Conservation (phyloP, 2,797 vertebrate species). For the Galago senegalensis region DNA sequence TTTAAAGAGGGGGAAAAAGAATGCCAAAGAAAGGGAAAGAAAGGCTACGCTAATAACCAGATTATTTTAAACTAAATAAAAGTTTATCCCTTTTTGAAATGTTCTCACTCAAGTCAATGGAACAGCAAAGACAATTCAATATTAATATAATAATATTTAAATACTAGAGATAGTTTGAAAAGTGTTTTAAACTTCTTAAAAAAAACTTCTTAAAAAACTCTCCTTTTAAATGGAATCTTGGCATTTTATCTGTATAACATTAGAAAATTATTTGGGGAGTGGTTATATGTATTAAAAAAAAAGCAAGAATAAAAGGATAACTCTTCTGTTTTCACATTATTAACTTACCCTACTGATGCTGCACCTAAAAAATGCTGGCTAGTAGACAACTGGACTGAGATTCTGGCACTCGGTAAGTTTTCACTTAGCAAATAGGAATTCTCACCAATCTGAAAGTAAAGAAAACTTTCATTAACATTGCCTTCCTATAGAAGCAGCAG, state of each 20-base stretch:
- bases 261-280: slow-evolving; percentile 29
- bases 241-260: background rate
- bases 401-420: slow-evolving; percentile 76
- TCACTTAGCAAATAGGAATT: slow-evolving; percentile 62
- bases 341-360: slow-evolving; percentile 85
- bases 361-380: slow-evolving; percentile 53
- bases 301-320: slow-evolving; percentile 1
- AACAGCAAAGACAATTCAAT: background rate
- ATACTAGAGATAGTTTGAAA: background rate
- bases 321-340: background rate
- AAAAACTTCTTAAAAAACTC: slow-evolving; percentile 1
- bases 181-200: slow-evolving; percentile 26
- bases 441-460: slow-evolving; percentile 85
- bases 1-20: background rate
- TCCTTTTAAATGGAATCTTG: slow-evolving; percentile 44
- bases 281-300: background rate
- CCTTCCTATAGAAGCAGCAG: background rate
- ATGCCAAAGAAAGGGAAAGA: background rate
- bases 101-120: background rate
- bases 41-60: background rate
- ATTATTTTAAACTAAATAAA: slow-evolving; percentile 12
- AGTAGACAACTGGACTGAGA: slow-evolving; percentile 63
- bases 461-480: slow-evolving; percentile 27
- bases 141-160: background rate
- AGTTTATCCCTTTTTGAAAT: background rate